Percentiles rank a stretch among this genome's conserved stretches.
phyloP scores from a whole-genome alignment of 2,888 invertebrate genomes.

The Panopea generosa region DNA sequence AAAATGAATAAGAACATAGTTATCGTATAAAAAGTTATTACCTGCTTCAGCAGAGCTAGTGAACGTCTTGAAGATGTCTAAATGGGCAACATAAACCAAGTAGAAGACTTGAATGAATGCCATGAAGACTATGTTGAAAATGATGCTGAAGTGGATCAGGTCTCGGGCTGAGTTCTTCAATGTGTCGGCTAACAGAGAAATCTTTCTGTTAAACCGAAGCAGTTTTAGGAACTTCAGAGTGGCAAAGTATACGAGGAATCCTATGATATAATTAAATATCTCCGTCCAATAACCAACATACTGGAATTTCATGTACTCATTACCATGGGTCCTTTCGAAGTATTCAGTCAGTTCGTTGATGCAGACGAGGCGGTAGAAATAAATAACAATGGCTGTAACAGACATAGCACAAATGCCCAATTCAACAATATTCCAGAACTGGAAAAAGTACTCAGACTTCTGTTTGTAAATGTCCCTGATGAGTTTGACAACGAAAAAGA shows the following conservation, averaged over 20 bases:
- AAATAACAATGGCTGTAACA: constrained; percentile 81
- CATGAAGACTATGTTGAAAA: constrained; percentile 83
- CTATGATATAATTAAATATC: constrained; percentile 85
- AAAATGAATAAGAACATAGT: no score
- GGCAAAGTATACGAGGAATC: constrained; percentile 86
- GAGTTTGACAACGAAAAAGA: constrained; percentile 84
- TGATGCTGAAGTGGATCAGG: constrained; percentile 82
- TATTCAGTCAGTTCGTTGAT: constrained; percentile 83
- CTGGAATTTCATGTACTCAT: constrained; percentile 84
- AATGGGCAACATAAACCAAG: constrained; percentile 78
- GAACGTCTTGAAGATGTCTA: constrained; percentile 69
- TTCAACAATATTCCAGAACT: constrained; percentile 83
- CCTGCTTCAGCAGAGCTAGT: constrained; percentile 79
- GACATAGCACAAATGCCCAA: constrained; percentile 81
- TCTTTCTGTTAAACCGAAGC: constrained; percentile 86
- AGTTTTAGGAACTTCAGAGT: constrained; percentile 86
- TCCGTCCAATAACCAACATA: constrained; percentile 86
- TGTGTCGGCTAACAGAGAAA: constrained; percentile 81
- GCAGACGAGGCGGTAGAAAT: constrained; percentile 79
- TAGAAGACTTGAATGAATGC: constrained; percentile 85
- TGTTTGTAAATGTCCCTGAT: constrained; percentile 77
- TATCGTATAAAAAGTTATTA: constrained; percentile 6
- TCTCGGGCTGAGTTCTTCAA: constrained; percentile 78
- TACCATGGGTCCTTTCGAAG: constrained; percentile 85
- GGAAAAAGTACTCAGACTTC: constrained; percentile 79